Percentiles rank a stretch among this genome's conserved stretches.
Evolutionary conservation across 2,797 vertebrate genomes (phyloP).

Genomic region (Orientallactaga sibirica): DNA sequence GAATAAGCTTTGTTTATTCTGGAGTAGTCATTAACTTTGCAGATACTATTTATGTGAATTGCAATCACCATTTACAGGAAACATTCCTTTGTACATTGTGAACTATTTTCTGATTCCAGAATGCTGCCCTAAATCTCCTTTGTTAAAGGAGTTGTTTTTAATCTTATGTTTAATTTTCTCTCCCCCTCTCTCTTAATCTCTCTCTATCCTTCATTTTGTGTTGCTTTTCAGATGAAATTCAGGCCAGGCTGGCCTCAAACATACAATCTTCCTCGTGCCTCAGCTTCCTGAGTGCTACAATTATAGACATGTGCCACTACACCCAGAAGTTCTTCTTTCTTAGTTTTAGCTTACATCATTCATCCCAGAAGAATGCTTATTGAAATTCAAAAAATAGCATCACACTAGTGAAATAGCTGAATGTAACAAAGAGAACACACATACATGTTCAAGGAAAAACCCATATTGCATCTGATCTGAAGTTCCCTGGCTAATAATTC

Average conservation of each 20-base stretch:
- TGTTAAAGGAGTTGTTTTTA: conserved; percentile 51
- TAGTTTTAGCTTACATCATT: conserved; percentile 36
- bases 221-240: neutral
- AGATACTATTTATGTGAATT: conserved; percentile 66
- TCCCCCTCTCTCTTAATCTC: neutral
- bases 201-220: neutral
- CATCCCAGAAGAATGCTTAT: conserved; percentile 67
- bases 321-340: conserved; percentile 15
- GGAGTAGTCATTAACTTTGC: conserved; percentile 76
- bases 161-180: conserved; percentile 59
- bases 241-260: neutral
- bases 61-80: conserved; percentile 66
- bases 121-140: conserved; percentile 50
- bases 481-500: conserved; percentile 42
- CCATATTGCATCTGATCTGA: conserved; percentile 51
- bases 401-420: conserved; percentile 54
- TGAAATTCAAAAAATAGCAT: conserved; percentile 62
- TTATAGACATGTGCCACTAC: neutral
- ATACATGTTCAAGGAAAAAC: conserved; percentile 58
- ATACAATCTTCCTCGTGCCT: neutral
- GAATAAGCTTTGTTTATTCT: conserved; percentile 74
- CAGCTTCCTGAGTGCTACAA: neutral
- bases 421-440: conserved; percentile 17
- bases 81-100: conserved; percentile 53
- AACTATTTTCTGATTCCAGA: conserved; percentile 67